phyloP scores from a whole-genome alignment of 2,888 invertebrate species.

The Baccha elongata region DNA sequence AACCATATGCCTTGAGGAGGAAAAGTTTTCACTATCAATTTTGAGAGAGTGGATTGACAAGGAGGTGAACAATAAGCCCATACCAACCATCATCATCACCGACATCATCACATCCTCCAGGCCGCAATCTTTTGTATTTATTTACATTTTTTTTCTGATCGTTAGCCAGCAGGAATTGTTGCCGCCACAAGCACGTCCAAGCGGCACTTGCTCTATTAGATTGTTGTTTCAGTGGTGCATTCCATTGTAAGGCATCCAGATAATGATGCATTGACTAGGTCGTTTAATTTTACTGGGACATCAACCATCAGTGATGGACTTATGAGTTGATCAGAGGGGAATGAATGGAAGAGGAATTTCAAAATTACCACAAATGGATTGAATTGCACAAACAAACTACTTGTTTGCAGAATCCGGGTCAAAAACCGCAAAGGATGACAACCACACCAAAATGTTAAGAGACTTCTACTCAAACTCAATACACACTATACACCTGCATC shows the following conservation, averaged over 20 bases:
- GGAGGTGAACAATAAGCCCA: slow-evolving; percentile 13
- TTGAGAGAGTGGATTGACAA: slow-evolving; percentile 68
- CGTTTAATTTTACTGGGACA: slow-evolving; percentile 65
- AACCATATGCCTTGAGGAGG: slow-evolving; percentile 30
- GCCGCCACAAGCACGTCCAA: slow-evolving; percentile 32
- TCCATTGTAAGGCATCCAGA: slow-evolving; percentile 50
- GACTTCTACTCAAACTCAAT: no score
- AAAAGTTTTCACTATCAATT: slow-evolving; percentile 72
- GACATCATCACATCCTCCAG: slow-evolving; percentile 26
- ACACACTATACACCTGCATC: not conserved
- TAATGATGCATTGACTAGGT: slow-evolving; percentile 59
- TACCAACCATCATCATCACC: slow-evolving; percentile 12
- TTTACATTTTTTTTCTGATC: slow-evolving; percentile 38
- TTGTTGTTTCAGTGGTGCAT: slow-evolving; percentile 53
- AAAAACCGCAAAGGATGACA: slow-evolving; percentile 66
- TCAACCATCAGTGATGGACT: slow-evolving; percentile 8
- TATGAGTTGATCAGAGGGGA: not conserved
- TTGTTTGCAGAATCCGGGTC: slow-evolving; percentile 59
- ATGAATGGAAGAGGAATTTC: not conserved
- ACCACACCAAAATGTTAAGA: slow-evolving; percentile 39
- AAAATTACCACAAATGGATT: slow-evolving; percentile 63
- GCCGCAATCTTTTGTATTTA: slow-evolving; percentile 36
- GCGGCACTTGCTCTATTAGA: slow-evolving; percentile 54
- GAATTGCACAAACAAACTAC: slow-evolving; percentile 25
- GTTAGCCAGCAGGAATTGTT: slow-evolving; percentile 21